A percentile compares a stretch with the other conserved stretches of the same genome.
phyloP scores from a whole-genome alignment of 2,113 vertebrate species.

The Hippocampus zosterae region DNA sequence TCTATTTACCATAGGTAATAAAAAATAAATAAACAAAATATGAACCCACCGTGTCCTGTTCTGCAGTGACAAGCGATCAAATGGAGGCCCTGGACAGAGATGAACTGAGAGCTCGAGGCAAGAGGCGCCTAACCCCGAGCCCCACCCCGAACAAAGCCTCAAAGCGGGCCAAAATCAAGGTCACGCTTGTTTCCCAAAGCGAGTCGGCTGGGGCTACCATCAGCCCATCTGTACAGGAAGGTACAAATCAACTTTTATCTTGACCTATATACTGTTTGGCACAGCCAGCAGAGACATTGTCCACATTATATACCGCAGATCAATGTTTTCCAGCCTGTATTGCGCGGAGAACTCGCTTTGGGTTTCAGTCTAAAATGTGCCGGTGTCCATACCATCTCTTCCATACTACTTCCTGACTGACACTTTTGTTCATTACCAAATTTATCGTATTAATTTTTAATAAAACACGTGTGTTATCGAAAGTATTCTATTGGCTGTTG shows the following conservation, averaged over 20 bases:
- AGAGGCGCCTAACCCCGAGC: conserved; percentile 83
- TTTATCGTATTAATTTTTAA: no score
- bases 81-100: conserved; percentile 80
- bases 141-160: conserved; percentile 80
- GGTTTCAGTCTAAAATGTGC: no score
- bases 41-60: not conserved
- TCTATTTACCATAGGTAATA: not conserved
- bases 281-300: no score
- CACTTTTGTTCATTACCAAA: no score
- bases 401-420: no score
- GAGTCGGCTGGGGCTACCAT: conserved; percentile 71
- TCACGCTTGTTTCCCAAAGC: conserved; percentile 90
- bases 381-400: no score
- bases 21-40: not conserved
- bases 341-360: not conserved
- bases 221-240: conserved; percentile 73
- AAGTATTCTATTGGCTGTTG: no score
- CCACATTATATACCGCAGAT: not conserved
- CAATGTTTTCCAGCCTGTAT: not conserved
- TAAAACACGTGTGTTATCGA: no score
- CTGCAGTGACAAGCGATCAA: conserved; percentile 77
- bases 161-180: conserved; percentile 95
- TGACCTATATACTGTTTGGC: not conserved
- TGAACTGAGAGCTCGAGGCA: conserved; percentile 79
- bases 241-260: conserved; percentile 48